phyloP scores from a whole-genome alignment of 2,888 invertebrate genomes.

The Amaurobius ferox region DNA sequence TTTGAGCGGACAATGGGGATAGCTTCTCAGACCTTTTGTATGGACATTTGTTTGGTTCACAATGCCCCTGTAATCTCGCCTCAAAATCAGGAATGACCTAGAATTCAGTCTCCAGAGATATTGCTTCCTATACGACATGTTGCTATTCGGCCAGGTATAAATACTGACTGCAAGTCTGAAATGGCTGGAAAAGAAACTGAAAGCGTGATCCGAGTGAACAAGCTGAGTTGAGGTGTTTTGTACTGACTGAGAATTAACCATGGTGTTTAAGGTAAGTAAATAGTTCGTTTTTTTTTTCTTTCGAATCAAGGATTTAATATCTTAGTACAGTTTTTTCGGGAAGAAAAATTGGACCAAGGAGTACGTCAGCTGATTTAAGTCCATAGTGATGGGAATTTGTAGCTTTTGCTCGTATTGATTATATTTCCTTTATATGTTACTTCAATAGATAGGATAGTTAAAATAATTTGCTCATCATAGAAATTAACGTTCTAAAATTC shows the following conservation, averaged over 20 bases:
- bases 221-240: background rate
- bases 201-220: slow-evolving; percentile 5
- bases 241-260: background rate
- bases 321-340: no score
- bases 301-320: no score
- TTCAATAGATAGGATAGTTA: no score
- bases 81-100: slow-evolving; percentile 61
- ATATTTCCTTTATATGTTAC: no score
- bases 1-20: slow-evolving; percentile 59
- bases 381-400: no score
- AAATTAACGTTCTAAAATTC: no score
- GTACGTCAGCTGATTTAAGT: no score
- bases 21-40: slow-evolving; percentile 52
- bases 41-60: slow-evolving; percentile 55
- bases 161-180: slow-evolving; percentile 34
- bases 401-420: no score
- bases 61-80: slow-evolving; percentile 59
- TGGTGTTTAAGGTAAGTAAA: slow-evolving; percentile 6
- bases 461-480: no score
- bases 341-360: no score
- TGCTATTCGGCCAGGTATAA: slow-evolving; percentile 58
- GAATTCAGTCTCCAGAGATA: slow-evolving; percentile 56
- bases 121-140: slow-evolving; percentile 57
- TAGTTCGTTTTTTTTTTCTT: no score
- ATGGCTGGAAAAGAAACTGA: slow-evolving; percentile 26